phyloP scores from a whole-genome alignment of 2,797 vertebrate species.

The Helarctos malayanus region DNA sequence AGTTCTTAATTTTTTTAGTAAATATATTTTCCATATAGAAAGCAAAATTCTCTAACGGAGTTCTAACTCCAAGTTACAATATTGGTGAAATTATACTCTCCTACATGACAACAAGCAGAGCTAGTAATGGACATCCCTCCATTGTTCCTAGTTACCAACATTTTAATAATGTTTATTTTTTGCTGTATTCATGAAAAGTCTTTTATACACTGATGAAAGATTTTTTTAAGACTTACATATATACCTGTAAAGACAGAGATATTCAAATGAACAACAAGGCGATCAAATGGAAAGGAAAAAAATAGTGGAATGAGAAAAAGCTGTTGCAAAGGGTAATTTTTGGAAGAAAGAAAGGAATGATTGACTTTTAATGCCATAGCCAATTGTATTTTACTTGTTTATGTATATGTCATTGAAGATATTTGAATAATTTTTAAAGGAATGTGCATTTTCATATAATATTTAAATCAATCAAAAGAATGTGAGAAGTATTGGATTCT shows the following conservation, averaged over 20 bases:
- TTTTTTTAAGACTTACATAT: background rate
- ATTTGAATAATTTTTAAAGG: background rate
- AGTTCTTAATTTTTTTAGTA: background rate
- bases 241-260: background rate
- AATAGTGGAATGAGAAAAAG: background rate
- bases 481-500: background rate
- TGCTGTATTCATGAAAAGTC: background rate
- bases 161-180: constrained; percentile 27
- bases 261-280: background rate
- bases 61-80: constrained; percentile 24
- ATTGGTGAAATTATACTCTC: background rate
- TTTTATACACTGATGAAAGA: constrained; percentile 27
- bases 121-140: background rate
- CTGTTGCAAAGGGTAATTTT: background rate
- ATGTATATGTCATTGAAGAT: background rate
- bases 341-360: background rate
- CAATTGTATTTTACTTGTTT: constrained; percentile 10
- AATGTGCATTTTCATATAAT: background rate
- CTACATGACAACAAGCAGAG: background rate
- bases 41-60: background rate
- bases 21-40: background rate
- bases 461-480: background rate
- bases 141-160: background rate
- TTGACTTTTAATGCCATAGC: background rate
- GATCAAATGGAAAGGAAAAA: background rate